A percentile compares a stretch with the other conserved stretches of the same genome.
phyloP scores from a whole-genome alignment of 1,140 invertebrate genomes.

The Drosophila ercepeae region DNA sequence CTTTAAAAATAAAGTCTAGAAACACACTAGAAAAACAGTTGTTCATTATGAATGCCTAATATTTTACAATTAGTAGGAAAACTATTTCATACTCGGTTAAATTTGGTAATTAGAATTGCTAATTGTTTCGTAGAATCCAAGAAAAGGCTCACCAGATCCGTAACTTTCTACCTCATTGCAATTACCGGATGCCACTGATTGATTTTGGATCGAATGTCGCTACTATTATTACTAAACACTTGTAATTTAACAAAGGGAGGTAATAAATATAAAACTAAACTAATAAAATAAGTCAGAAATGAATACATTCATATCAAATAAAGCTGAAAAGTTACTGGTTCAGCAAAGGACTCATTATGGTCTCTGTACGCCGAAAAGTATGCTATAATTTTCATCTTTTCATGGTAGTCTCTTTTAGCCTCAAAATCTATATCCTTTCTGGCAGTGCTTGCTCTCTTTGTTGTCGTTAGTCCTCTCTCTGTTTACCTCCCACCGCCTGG shows the following conservation, averaged over 20 bases:
- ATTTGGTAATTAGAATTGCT: background rate
- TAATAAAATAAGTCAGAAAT: too few relatives aligned
- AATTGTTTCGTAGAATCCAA: too few relatives aligned
- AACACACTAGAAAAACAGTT: constrained; percentile 11
- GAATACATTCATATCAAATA: too few relatives aligned
- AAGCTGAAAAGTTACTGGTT: too few relatives aligned
- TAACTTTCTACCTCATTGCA: background rate
- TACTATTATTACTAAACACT: background rate
- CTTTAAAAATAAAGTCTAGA: constrained; percentile 13
- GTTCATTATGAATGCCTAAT: constrained; percentile 5
- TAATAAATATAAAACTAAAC: too few relatives aligned
- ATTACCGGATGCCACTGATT: background rate
- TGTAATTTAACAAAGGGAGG: too few relatives aligned
- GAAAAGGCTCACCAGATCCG: background rate
- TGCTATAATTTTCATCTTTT: background rate
- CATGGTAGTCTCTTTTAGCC: too few relatives aligned
- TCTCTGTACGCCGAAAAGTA: background rate
- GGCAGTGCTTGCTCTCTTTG: constrained; percentile 20
- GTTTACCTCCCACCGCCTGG: constrained; percentile 33
- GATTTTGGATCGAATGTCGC: background rate
- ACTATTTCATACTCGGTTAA: background rate
- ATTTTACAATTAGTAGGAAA: background rate
- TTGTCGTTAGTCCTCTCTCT: constrained; percentile 22
- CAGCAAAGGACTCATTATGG: too few relatives aligned
- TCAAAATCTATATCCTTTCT: background rate